phyloP scores from a whole-genome alignment of 2,888 invertebrate genomes.

The Drosophila peninsularis region DNA sequence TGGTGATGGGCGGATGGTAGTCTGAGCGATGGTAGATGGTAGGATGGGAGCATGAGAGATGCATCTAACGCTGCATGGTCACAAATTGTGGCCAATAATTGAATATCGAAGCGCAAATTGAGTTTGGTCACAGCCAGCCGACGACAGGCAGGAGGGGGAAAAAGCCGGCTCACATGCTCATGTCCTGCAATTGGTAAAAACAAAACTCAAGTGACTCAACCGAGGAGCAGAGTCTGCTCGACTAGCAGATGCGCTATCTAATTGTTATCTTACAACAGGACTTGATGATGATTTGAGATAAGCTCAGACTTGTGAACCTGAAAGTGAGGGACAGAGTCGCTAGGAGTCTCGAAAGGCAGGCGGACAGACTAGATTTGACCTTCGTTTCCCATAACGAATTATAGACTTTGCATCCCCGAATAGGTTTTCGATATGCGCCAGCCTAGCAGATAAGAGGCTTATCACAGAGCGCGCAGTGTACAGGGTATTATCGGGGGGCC shows the following conservation, averaged over 20 bases:
- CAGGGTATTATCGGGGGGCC: slow-evolving; percentile 2
- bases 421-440: neutral
- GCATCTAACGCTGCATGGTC: slow-evolving; percentile 7
- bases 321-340: neutral
- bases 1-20: neutral
- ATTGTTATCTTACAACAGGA: too few relatives aligned
- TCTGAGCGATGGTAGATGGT: neutral
- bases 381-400: neutral
- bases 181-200: slow-evolving; percentile 8
- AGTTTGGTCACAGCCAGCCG: slow-evolving; percentile 12
- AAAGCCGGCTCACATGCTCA: neutral
- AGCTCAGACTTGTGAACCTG: neutral
- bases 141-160: neutral
- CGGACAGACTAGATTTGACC: neutral
- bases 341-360: too few relatives aligned
- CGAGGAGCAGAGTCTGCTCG: neutral
- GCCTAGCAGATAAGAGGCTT: neutral
- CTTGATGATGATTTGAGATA: neutral
- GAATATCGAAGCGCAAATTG: slow-evolving; percentile 26
- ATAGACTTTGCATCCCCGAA: neutral
- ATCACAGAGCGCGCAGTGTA: neutral
- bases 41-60: neutral
- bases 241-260: neutral
- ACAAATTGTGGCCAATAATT: slow-evolving; percentile 24
- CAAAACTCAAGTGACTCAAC: neutral